These are phyloP conservation scores for Leucophora obtusa DNA, from an alignment of 2,888 invertebrate genomes.

Conservation along the genomic window DNA sequence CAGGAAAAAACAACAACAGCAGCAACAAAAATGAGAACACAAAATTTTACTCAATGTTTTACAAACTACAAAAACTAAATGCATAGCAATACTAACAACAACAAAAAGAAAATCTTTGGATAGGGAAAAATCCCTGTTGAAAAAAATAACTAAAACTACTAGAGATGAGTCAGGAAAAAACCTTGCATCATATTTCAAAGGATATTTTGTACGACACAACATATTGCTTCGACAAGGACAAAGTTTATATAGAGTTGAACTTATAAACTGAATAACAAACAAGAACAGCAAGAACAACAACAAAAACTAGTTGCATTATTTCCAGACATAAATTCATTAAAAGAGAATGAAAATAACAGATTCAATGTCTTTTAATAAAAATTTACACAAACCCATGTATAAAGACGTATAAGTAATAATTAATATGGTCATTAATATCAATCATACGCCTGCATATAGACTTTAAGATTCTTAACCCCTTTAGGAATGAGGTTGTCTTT, in stretches of 20 bases:
- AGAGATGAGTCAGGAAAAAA: constrained; percentile 26
- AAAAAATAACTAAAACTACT: constrained; percentile 3
- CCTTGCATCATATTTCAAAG: constrained; percentile 44
- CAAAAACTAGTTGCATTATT: constrained; percentile 36
- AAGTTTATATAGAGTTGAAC: constrained; percentile 14
- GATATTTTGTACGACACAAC: not conserved
- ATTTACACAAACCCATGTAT: not conserved
- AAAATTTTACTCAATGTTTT: constrained; percentile 1
- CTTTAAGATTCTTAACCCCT: no score
- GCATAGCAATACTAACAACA: not conserved
- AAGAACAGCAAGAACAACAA: not conserved
- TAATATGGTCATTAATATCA: constrained; percentile 7
- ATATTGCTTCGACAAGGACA: constrained; percentile 46
- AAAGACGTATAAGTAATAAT: constrained; percentile 43
- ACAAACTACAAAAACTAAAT: not conserved
- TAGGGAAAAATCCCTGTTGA: not conserved
- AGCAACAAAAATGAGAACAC: not conserved
- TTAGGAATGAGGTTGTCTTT: no score
- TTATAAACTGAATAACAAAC: not conserved
- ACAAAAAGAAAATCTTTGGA: not conserved
- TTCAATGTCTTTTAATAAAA: not conserved
- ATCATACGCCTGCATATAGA: constrained; percentile 47
- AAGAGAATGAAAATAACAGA: not conserved
- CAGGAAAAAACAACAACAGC: not conserved
- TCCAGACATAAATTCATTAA: constrained; percentile 13